Percentiles rank a stretch among this genome's conserved stretches.
These are phyloP conservation scores for Decapterus maruadsi DNA, from an alignment of 2,797 vertebrate species.

Conservation along the genomic window DNA sequence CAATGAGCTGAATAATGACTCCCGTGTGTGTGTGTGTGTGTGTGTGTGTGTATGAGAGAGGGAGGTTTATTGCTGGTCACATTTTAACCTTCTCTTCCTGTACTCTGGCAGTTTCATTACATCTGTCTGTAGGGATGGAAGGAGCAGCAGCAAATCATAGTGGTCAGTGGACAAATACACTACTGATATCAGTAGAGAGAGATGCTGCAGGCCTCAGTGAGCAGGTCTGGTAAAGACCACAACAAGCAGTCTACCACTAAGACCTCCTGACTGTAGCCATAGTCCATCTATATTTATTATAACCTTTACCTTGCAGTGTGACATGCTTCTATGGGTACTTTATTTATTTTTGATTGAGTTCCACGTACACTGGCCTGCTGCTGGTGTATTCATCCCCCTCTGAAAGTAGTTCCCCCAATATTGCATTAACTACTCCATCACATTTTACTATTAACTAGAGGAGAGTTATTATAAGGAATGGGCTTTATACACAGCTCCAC, in stretches of 20 bases:
- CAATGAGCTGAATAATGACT: slow-evolving; percentile 53
- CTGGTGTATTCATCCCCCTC: neutral
- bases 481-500: too few species aligned
- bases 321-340: too few species aligned
- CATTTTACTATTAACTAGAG: too few species aligned
- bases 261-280: neutral
- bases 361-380: neutral
- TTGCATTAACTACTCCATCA: neutral
- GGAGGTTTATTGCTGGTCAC: slow-evolving; percentile 67
- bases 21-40: slow-evolving; percentile 35
- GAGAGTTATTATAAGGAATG: neutral
- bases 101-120: slow-evolving; percentile 60
- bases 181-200: neutral
- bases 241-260: neutral
- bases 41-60: slow-evolving; percentile 33
- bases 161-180: slow-evolving; percentile 2
- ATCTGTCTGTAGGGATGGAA: slow-evolving; percentile 12
- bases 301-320: too few species aligned
- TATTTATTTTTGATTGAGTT: neutral
- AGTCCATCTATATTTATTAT: neutral
- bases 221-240: neutral
- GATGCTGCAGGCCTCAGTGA: neutral
- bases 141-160: slow-evolving; percentile 1
- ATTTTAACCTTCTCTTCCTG: slow-evolving; percentile 69
- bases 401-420: neutral